Percentiles rank a stretch among this genome's conserved stretches.
Evolutionary conservation across 2,113 vertebrate species (phyloP).

Genomic region (Varanus komodoensis): DNA sequence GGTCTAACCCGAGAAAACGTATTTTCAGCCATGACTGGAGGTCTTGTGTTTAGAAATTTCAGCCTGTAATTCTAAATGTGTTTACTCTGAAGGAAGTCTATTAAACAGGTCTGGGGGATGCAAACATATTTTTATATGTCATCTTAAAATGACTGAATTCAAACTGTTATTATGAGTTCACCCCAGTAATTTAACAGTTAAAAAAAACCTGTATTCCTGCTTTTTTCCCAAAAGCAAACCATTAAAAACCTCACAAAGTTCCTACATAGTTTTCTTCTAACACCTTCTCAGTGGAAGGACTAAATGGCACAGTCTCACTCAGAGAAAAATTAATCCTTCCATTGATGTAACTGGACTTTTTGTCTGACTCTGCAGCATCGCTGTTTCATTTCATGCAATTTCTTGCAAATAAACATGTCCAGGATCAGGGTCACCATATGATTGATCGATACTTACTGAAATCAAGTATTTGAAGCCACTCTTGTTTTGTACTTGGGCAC

Average conservation of each 20-base stretch:
- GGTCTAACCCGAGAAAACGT: slow-evolving; percentile 46
- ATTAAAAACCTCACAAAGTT: neutral
- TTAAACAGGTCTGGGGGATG: neutral
- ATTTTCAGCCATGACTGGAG: accelerated
- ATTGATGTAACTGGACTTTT: neutral
- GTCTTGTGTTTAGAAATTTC: neutral
- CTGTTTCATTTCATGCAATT: neutral
- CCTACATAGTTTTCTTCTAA: neutral
- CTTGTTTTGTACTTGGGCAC: neutral
- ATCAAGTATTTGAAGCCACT: neutral
- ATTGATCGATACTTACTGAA: neutral
- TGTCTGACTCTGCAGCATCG: neutral
- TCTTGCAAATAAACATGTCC: neutral
- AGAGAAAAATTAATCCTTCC: neutral
- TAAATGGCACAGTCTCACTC: neutral
- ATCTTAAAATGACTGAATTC: neutral
- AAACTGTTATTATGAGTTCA: neutral
- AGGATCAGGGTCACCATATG: neutral
- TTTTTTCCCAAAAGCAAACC: neutral
- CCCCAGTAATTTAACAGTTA: neutral
- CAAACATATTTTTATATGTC: neutral
- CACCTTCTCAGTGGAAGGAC: neutral
- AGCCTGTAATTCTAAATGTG: neutral
- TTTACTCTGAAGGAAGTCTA: neutral
- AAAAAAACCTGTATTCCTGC: neutral